A percentile compares a stretch with the other conserved stretches of the same genome.
phyloP scores from a whole-genome alignment of 2,797 vertebrate species.

The Lithobates sylvaticus region DNA sequence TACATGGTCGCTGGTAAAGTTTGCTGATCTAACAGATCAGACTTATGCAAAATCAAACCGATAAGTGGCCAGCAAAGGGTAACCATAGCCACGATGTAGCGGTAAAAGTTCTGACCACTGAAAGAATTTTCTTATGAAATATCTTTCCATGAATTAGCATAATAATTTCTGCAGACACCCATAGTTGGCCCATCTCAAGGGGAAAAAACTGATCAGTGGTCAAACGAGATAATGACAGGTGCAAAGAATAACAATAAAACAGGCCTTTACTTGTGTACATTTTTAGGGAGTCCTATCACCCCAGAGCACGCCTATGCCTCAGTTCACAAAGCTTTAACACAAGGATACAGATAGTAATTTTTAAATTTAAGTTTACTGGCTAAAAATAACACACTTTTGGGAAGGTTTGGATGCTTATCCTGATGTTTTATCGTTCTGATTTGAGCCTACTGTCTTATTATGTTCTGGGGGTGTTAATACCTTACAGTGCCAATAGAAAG shows the following conservation, averaged over 20 bases:
- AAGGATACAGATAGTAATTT: background rate
- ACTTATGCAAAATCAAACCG: background rate
- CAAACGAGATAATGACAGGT: too few species aligned
- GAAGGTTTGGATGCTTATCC: background rate
- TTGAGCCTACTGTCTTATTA: background rate
- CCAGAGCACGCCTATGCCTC: background rate
- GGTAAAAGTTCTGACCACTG: too few species aligned
- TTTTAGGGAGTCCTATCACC: background rate
- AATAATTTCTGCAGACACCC: background rate
- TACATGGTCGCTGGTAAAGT: too few species aligned
- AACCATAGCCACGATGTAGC: background rate
- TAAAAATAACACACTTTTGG: background rate
- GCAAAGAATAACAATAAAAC: background rate
- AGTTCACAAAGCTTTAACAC: background rate
- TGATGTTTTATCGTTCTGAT: background rate
- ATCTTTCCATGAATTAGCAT: background rate
- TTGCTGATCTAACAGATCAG: too few species aligned
- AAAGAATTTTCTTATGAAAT: background rate
- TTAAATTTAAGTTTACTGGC: background rate
- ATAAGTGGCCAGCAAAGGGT: background rate
- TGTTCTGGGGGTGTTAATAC: too few species aligned
- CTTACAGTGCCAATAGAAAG: background rate
- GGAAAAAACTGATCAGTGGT: background rate
- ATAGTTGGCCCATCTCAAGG: background rate
- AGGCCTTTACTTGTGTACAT: background rate